Evolutionary conservation across 2,888 invertebrate genomes (phyloP).

Genomic region (Neoaliturus tenellus): DNA sequence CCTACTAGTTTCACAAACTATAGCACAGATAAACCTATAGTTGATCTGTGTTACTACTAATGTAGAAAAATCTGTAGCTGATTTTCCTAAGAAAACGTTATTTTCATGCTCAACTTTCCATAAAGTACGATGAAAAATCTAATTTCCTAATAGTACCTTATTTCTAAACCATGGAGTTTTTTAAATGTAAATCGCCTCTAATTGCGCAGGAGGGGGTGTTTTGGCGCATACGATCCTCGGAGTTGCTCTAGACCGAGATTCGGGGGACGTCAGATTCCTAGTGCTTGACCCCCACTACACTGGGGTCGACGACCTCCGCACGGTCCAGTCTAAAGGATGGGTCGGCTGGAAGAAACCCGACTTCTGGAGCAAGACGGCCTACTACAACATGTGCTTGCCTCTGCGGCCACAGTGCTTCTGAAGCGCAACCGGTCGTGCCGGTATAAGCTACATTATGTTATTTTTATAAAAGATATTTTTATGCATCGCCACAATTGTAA

Average conservation of each 20-base stretch:
- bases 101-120: no score
- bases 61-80: no score
- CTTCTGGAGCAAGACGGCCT: slow-evolving; percentile 97
- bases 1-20: no score
- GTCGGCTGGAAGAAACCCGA: slow-evolving; percentile 97
- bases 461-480: slow-evolving; percentile 46
- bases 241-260: slow-evolving; percentile 88
- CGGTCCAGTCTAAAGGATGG: slow-evolving; percentile 91
- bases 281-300: slow-evolving; percentile 99
- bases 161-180: no score
- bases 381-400: slow-evolving; percentile 98
- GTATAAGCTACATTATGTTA: not conserved
- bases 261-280: slow-evolving; percentile 91
- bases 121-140: no score
- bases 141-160: no score
- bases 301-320: slow-evolving; percentile 87
- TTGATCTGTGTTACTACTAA: no score
- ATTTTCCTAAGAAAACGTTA: no score
- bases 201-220: slow-evolving; percentile 95
- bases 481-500: not conserved
- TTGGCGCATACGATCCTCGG: slow-evolving; percentile 99
- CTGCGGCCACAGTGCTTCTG: slow-evolving; percentile 77
- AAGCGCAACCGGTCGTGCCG: slow-evolving; percentile 50
- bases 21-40: no score
- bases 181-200: no score